Evolutionary conservation across 2,797 vertebrate genomes (phyloP).

Genomic region (Smutsia gigantea): DNA sequence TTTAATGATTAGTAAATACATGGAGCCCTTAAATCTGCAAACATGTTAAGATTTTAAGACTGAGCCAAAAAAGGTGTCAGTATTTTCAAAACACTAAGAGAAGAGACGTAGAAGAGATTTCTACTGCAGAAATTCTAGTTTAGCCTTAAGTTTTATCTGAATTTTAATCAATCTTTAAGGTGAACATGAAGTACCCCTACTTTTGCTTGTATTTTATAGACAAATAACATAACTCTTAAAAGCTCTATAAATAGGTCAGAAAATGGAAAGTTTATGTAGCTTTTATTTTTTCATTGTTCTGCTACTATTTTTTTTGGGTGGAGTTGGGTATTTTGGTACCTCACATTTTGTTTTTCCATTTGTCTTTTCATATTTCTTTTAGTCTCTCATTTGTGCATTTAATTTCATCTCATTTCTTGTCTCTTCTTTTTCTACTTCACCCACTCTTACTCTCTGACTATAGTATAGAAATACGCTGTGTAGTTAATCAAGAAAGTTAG

Average conservation of each 20-base stretch:
- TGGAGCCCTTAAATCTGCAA: slow-evolving; percentile 46
- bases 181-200: background rate
- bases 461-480: slow-evolving; percentile 17
- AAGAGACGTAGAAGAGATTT: background rate
- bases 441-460: background rate
- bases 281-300: background rate
- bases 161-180: slow-evolving; percentile 37
- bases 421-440: background rate
- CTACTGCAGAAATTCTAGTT: background rate
- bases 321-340: background rate
- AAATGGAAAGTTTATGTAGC: background rate
- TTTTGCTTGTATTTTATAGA: slow-evolving; percentile 44
- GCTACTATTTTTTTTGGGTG: background rate
- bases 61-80: background rate
- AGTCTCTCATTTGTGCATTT: background rate
- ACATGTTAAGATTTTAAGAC: slow-evolving; percentile 34
- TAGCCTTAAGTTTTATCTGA: background rate
- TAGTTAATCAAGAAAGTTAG: background rate
- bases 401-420: background rate
- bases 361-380: slow-evolving; percentile 4
- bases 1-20: slow-evolving; percentile 46
- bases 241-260: background rate
- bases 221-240: background rate
- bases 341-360: slow-evolving; percentile 38
- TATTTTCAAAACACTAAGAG: slow-evolving; percentile 47